phyloP scores from a whole-genome alignment of 2,113 vertebrate genomes.

The Lepus europaeus region DNA sequence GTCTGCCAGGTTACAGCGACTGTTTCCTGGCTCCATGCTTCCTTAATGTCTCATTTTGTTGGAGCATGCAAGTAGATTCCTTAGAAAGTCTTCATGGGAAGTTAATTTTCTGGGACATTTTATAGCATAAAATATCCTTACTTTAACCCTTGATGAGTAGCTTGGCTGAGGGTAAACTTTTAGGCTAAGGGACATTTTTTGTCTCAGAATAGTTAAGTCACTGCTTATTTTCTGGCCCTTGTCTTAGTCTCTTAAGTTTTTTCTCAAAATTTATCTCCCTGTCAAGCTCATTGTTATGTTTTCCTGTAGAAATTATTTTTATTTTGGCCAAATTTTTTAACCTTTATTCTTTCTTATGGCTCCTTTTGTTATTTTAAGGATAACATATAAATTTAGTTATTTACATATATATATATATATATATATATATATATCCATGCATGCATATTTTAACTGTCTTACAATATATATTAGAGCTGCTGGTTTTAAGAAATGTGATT shows the following conservation, averaged over 20 bases:
- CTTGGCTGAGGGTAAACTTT: neutral
- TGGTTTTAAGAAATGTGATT: slow-evolving; percentile 3
- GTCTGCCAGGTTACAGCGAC: fast-evolving
- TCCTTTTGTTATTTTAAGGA: slow-evolving; percentile 5
- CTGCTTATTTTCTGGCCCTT: neutral
- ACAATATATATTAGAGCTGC: neutral
- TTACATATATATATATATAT: neutral
- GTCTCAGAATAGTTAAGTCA: neutral
- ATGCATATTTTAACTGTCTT: neutral
- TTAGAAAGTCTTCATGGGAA: neutral
- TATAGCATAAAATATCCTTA: neutral
- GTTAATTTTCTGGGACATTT: neutral
- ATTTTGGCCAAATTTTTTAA: neutral
- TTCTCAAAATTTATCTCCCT: neutral
- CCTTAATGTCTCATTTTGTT: neutral
- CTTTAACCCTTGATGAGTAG: neutral
- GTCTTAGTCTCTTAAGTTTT: neutral
- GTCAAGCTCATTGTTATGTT: neutral
- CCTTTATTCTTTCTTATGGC: neutral
- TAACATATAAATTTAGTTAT: neutral
- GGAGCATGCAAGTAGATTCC: neutral
- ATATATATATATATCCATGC: neutral
- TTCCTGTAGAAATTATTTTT: neutral
- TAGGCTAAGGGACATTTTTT: slow-evolving; percentile 1
- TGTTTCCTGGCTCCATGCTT: neutral